Evolutionary conservation across 2,113 vertebrate species (phyloP).

Genomic region (Andinoacara biseriatus): DNA sequence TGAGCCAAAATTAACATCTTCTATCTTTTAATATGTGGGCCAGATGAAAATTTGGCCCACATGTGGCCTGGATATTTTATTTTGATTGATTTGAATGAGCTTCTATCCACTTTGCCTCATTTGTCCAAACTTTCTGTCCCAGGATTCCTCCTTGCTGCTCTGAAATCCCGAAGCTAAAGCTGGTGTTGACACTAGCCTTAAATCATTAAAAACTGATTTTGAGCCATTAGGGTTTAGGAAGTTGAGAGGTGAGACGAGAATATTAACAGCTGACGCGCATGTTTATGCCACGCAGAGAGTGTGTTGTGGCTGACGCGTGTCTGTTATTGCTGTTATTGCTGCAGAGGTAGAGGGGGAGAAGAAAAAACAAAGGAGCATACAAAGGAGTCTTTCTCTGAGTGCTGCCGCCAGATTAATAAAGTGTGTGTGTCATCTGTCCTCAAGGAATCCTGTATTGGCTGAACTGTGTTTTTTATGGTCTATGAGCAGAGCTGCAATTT

Average conservation of each 20-base stretch:
- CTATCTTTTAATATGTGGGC: neutral
- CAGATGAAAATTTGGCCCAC: neutral
- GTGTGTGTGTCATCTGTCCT: slow-evolving; percentile 30
- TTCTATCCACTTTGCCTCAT: neutral
- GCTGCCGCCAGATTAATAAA: slow-evolving; percentile 31
- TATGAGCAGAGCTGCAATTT: slow-evolving; percentile 1
- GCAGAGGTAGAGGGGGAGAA: slow-evolving; percentile 25
- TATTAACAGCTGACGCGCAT: slow-evolving; percentile 25
- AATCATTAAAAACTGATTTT: slow-evolving; percentile 9
- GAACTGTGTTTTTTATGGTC: slow-evolving; percentile 16
- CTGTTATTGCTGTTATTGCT: slow-evolving; percentile 28
- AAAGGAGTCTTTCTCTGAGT: slow-evolving; percentile 49
- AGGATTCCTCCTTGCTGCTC: neutral
- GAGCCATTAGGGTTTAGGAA: neutral
- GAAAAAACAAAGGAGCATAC: slow-evolving; percentile 28
- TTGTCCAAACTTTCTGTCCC: neutral
- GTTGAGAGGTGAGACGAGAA: neutral
- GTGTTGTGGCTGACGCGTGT: slow-evolving; percentile 9
- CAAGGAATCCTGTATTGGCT: neutral
- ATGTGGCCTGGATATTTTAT: neutral
- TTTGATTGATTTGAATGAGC: neutral
- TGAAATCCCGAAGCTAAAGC: neutral
- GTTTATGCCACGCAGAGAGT: neutral
- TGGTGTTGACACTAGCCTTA: neutral
- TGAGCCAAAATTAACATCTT: slow-evolving; percentile 2